Percentiles rank a stretch among this genome's conserved stretches.
Evolutionary conservation across 2,113 vertebrate genomes (phyloP).

Genomic region (Procapra przewalskii): DNA sequence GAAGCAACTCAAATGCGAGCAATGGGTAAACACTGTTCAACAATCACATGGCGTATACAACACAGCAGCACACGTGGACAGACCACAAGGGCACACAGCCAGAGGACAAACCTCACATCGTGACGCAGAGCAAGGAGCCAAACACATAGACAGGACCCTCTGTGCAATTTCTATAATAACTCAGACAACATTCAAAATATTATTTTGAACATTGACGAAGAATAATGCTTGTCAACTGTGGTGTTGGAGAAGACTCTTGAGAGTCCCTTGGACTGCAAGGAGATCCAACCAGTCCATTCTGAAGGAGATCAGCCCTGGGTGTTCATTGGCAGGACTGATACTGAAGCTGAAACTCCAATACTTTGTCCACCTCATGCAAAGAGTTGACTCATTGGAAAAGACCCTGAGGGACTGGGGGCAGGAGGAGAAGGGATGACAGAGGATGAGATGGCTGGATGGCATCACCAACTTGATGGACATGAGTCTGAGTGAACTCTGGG

Average conservation of each 20-base stretch:
- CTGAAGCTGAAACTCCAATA: background rate
- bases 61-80: background rate
- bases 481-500: background rate
- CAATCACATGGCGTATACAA: fast-evolving
- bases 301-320: background rate
- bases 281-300: background rate
- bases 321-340: background rate
- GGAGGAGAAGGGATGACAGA: background rate
- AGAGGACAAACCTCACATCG: background rate
- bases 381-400: background rate
- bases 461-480: background rate
- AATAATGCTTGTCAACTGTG: background rate
- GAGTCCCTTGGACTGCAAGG: background rate
- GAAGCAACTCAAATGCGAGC: background rate
- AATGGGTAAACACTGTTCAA: background rate
- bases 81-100: too few relatives aligned
- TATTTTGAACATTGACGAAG: background rate
- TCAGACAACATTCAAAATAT: background rate
- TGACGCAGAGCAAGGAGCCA: too few relatives aligned
- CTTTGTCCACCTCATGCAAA: background rate
- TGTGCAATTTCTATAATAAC: background rate
- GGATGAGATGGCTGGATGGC: background rate
- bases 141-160: background rate
- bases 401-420: background rate
- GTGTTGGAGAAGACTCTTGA: background rate